Evolutionary conservation across 2,797 vertebrate genomes (phyloP).

Genomic region (Microchirus variegatus): DNA sequence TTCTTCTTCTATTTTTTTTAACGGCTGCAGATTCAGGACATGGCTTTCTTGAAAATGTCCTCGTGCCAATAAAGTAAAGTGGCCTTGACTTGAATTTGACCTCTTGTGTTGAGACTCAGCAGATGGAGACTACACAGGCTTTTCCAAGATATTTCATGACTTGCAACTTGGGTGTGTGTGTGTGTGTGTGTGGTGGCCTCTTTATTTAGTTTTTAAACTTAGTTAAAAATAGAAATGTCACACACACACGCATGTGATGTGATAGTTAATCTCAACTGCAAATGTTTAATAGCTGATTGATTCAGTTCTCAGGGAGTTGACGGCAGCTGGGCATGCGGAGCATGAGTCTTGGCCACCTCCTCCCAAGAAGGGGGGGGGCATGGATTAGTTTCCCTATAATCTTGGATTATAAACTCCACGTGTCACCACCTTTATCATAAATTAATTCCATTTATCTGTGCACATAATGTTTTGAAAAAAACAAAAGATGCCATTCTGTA

Average conservation of each 20-base stretch:
- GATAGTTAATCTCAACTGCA: conserved; percentile 51
- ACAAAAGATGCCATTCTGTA: too few relatives aligned
- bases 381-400: conserved; percentile 37
- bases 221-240: conserved; percentile 40
- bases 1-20: too few relatives aligned
- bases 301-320: conserved; percentile 48
- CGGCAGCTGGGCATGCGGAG: conserved; percentile 14
- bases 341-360: conserved; percentile 40
- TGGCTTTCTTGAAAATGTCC: conserved; percentile 50
- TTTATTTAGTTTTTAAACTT: conserved; percentile 37
- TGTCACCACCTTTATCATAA: conserved; percentile 1
- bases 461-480: too few relatives aligned
- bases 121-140: conserved; percentile 39
- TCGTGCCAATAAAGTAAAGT: conserved; percentile 62
- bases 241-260: background rate
- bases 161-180: conserved; percentile 22
- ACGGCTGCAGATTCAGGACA: conserved; percentile 42
- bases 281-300: conserved; percentile 54
- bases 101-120: conserved; percentile 48
- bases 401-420: conserved; percentile 20
- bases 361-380: conserved; percentile 43
- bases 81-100: conserved; percentile 71
- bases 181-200: too few relatives aligned
- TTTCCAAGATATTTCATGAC: conserved; percentile 38
- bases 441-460: too few relatives aligned